Base-by-base conservation (phyloP, 2,888 invertebrate species). In the Heliothis peltigera region DNA sequence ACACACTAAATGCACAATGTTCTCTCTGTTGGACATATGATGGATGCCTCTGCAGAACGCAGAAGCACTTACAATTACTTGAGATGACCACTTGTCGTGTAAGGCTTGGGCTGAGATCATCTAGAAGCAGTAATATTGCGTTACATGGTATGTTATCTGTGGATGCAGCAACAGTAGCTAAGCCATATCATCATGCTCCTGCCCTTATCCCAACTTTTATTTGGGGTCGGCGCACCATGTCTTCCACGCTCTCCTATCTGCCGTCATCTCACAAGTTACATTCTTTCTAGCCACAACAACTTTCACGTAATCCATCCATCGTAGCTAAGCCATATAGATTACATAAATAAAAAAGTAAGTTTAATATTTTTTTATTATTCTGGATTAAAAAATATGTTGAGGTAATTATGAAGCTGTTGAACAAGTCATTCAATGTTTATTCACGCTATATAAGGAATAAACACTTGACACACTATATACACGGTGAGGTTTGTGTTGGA, bases 51-150 rank as follows among this genome's bases (percentile, higher is more conserved):
- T 72, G 46, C 19, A 44, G 22, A 25, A 64, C 48, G n/a, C n/a
- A n/a, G n/a, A 58, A 57, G 35, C 52, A 43, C 28, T 57, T 22
- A 73, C 39, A 48, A 54, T 70, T 49, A 66, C 44, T 42, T 58
- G 47, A 54, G 49, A 73, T 73, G 73, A 66, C 74, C 67, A 22
- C 43, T 32, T 58, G 48, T n/a, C 28, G 48, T 70, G 52, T 47
- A 21, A 22, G 12, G 21, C 46, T 64, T 32, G 32, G 17, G 17
- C 35, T 54, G 35, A 5, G 15, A 43, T 52, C 7, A 21, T 18
- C 19, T 42, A 15, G 28, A 44, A 44, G 22, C 48, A 28, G 12
- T 53, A 39, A 39, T 39, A 15, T n/a, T 10, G 15, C 53, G 47
- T 48, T 44, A 19, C 1, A 15, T 43, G 42, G 63, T 25, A 18